Conservation (phyloP, 2,888 invertebrate genomes). For the Lycocerus yunnanus region DNA sequence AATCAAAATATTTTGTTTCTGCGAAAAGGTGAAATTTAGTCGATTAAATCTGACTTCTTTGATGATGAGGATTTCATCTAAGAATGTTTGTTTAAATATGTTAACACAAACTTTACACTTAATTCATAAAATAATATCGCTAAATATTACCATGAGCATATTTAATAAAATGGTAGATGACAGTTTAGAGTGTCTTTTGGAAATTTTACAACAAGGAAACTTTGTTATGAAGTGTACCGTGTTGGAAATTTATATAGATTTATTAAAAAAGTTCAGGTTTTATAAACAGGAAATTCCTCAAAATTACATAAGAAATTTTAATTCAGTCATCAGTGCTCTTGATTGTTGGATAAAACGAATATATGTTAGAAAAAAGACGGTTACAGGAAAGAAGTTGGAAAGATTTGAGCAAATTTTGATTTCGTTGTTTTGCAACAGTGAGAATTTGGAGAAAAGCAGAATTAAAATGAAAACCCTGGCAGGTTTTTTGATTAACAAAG, state of each 20-base stretch:
- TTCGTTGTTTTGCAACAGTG: not conserved
- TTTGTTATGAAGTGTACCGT: conserved; percentile 23
- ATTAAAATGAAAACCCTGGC: not conserved
- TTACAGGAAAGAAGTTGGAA: conserved; percentile 2
- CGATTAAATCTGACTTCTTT: conserved; percentile 46
- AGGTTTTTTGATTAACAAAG: not conserved
- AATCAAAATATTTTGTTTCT: not conserved
- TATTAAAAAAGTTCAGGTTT: not conserved
- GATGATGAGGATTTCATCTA: conserved; percentile 41
- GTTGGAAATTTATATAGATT: conserved; percentile 23
- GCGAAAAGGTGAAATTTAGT: not conserved
- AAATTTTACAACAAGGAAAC: conserved; percentile 23
- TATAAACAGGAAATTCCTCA: not conserved
- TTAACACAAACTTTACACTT: conserved; percentile 44
- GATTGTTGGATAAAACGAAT: not conserved
- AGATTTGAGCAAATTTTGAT: conserved; percentile 35
- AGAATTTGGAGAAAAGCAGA: not conserved
- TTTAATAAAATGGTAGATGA: conserved; percentile 24
- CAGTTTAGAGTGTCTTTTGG: conserved; percentile 12
- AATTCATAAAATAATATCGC: conserved; percentile 39
- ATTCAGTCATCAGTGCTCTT: not conserved
- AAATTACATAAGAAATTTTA: not conserved
- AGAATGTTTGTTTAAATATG: conserved; percentile 37
- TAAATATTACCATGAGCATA: conserved; percentile 36
- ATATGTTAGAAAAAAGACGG: not conserved